These are phyloP conservation scores for Manis javanica DNA, from an alignment of 2,797 vertebrate species.

Conservation along the genomic window DNA sequence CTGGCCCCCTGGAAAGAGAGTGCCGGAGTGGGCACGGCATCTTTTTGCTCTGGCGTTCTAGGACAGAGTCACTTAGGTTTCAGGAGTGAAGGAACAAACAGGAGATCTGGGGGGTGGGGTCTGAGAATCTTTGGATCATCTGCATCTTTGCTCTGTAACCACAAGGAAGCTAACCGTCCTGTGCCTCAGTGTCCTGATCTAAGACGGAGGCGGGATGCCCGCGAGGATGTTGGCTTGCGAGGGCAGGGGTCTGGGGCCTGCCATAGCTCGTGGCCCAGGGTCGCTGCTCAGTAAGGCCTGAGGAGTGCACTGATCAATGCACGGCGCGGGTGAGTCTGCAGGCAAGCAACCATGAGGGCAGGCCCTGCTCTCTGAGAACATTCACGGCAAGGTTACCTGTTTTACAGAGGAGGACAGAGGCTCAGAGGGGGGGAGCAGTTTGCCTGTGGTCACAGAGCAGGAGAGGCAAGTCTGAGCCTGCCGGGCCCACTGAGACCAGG, in stretches of 20 bases:
- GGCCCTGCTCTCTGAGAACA: too few relatives aligned
- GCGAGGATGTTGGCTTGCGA: not conserved
- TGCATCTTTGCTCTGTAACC: not conserved
- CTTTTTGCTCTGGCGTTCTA: not conserved
- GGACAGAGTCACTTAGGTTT: not conserved
- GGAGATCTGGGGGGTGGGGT: not conserved
- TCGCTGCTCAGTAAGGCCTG: not conserved
- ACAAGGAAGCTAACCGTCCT: not conserved
- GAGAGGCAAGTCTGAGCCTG: not conserved
- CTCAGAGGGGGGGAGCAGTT: not conserved
- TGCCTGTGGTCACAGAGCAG: not conserved
- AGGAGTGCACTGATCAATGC: rapidly evolving
- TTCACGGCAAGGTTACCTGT: rapidly evolving
- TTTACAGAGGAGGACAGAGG: not conserved
- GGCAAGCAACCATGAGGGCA: too few relatives aligned
- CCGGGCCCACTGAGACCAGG: not conserved
- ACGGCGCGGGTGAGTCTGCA: too few relatives aligned
- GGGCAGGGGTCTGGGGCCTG: not conserved
- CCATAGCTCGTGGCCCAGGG: not conserved
- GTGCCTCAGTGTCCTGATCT: not conserved
- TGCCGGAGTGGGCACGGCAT: not conserved
- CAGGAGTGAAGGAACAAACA: not conserved
- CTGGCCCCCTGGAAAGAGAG: not conserved
- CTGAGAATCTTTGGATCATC: rapidly evolving
- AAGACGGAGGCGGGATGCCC: not conserved